A percentile compares a stretch with the other conserved stretches of the same genome.
Conservation (phyloP, 2,113 vertebrate species). For the Alethe castanea region DNA sequence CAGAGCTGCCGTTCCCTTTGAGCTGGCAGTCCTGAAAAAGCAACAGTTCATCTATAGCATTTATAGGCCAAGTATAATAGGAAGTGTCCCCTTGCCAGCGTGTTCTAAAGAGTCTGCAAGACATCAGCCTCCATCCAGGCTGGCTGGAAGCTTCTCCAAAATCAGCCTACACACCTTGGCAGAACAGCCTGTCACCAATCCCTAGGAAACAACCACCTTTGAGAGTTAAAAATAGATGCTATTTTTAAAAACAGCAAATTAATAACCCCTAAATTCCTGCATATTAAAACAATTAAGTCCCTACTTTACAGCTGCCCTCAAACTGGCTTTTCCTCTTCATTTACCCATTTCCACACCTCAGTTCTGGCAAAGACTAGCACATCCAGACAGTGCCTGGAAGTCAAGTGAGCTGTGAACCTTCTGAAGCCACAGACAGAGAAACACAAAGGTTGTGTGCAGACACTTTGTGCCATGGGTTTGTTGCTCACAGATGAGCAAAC, state of each 20-base stretch:
- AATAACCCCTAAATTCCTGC: background rate
- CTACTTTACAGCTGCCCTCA: background rate
- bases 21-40: background rate
- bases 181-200: background rate
- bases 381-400: background rate
- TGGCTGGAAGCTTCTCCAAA: slow-evolving; percentile 5
- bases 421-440: background rate
- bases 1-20: background rate
- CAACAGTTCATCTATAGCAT: background rate
- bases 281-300: background rate
- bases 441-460: background rate
- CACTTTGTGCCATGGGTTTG: background rate
- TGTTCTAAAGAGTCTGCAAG: background rate
- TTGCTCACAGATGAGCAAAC: background rate
- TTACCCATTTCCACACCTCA: background rate
- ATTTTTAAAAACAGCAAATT: background rate
- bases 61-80: background rate
- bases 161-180: slow-evolving; percentile 41
- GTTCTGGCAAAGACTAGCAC: background rate
- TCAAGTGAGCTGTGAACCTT: background rate
- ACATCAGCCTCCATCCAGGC: background rate
- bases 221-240: background rate
- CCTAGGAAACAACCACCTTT: background rate
- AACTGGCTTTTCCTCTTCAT: background rate
- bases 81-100: background rate